Evolutionary conservation across 2,797 vertebrate genomes (phyloP).

Genomic region (Danio kyathit): DNA sequence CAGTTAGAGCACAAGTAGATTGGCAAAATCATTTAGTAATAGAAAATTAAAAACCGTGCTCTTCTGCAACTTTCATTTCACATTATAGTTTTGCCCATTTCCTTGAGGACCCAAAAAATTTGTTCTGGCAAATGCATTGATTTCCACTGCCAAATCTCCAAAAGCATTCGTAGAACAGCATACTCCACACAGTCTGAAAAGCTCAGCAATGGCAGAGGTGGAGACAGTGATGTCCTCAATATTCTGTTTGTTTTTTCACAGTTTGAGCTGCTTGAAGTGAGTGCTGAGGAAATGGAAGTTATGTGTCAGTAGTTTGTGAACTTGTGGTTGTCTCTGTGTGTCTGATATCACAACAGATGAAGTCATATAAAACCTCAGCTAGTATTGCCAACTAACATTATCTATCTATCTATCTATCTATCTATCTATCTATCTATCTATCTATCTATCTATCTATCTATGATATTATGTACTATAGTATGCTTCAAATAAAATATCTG

Average conservation of each 20-base stretch:
- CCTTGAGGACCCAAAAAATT: background rate
- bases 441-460: no score
- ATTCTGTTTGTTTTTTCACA: slow-evolving; percentile 77
- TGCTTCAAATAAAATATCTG: no score
- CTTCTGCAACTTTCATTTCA: background rate
- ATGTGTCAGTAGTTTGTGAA: slow-evolving; percentile 74
- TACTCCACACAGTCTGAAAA: slow-evolving; percentile 72
- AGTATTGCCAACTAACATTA: background rate
- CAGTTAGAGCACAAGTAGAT: slow-evolving; percentile 12
- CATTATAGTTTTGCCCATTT: background rate
- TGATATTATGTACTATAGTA: no score
- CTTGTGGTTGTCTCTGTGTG: slow-evolving; percentile 66
- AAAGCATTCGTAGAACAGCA: slow-evolving; percentile 74
- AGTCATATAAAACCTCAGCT: background rate
- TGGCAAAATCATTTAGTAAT: background rate
- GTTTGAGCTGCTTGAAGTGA: slow-evolving; percentile 69
- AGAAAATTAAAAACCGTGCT: background rate
- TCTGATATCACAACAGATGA: slow-evolving; percentile 39
- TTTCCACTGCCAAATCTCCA: background rate
- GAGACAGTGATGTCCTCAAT: slow-evolving; percentile 70
- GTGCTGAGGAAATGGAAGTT: slow-evolving; percentile 66
- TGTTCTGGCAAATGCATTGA: slow-evolving; percentile 12
- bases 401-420: background rate
- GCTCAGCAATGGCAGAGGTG: slow-evolving; percentile 73
- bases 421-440: background rate